phyloP scores from a whole-genome alignment of 2,888 invertebrate genomes.

The Polydesmus complanatus region DNA sequence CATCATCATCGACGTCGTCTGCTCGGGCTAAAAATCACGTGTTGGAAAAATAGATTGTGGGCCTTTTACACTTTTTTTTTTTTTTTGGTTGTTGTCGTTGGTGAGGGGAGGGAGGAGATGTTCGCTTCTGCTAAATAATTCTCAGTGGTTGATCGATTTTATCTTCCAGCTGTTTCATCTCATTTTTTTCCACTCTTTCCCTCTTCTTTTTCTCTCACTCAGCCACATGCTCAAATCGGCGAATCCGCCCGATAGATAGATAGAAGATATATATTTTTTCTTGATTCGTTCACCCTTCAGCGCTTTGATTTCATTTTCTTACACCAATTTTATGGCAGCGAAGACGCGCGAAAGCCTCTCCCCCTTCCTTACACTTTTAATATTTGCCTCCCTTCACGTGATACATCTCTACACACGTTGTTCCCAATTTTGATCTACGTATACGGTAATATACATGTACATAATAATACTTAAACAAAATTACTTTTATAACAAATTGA shows the following conservation, averaged over 20 bases:
- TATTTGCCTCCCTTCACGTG: no score
- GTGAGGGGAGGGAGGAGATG: not conserved
- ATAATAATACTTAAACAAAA: no score
- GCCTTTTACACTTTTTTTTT: no score
- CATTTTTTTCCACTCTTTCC: not conserved
- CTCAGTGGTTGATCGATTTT: not conserved
- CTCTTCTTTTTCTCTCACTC: not conserved
- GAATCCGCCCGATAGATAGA: not conserved
- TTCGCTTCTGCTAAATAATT: no score
- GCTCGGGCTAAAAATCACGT: no score
- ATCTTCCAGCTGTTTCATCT: not conserved
- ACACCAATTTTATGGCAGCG: not conserved
- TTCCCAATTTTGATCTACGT: no score
- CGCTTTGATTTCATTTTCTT: not conserved
- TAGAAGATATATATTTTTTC: not conserved
- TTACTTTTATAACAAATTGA: no score
- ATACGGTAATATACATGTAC: no score
- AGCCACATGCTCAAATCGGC: not conserved
- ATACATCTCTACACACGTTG: no score
- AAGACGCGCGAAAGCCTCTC: not conserved
- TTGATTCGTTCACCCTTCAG: not conserved
- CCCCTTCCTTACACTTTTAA: not conserved
- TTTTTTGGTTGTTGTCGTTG: not conserved
- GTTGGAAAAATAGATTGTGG: not conserved
- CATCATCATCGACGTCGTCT: no score